Conservation (phyloP, 2,888 invertebrate species). For the Helleia helle region DNA sequence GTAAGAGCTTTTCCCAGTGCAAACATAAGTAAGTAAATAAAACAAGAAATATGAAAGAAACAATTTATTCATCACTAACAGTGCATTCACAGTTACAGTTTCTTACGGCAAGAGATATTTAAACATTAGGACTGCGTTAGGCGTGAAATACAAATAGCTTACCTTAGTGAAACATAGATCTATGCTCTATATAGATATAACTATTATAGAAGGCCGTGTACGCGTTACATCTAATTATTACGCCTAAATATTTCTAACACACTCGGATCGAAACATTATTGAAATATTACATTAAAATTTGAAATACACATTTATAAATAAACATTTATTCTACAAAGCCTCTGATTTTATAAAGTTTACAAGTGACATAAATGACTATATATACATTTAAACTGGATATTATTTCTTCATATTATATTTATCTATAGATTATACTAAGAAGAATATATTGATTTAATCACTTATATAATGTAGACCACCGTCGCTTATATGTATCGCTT, state of each 20-base stretch:
- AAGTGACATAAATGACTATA: neutral
- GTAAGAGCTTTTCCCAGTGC: no score
- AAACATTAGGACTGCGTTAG: slow-evolving; percentile 30
- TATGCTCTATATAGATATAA: slow-evolving; percentile 15
- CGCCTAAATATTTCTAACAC: neutral
- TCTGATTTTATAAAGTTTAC: neutral
- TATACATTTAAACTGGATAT: slow-evolving; percentile 2
- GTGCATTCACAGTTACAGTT: slow-evolving; percentile 63
- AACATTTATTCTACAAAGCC: neutral
- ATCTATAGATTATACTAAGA: no score
- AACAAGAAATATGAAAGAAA: slow-evolving; percentile 54
- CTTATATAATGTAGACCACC: no score
- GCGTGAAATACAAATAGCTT: slow-evolving; percentile 57
- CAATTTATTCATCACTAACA: slow-evolving; percentile 63
- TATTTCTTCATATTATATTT: no score
- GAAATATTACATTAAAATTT: neutral
- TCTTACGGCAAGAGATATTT: slow-evolving; percentile 32
- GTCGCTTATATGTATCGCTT: no score
- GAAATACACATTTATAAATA: neutral
- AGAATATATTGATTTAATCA: no score
- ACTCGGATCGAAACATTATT: slow-evolving; percentile 2
- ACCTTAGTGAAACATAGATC: slow-evolving; percentile 19
- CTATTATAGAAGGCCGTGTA: slow-evolving; percentile 56
- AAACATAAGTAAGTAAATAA: no score
- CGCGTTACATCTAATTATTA: slow-evolving; percentile 24